Conservation (phyloP, 2,113 vertebrate genomes). For the Oostethus manadensis region DNA sequence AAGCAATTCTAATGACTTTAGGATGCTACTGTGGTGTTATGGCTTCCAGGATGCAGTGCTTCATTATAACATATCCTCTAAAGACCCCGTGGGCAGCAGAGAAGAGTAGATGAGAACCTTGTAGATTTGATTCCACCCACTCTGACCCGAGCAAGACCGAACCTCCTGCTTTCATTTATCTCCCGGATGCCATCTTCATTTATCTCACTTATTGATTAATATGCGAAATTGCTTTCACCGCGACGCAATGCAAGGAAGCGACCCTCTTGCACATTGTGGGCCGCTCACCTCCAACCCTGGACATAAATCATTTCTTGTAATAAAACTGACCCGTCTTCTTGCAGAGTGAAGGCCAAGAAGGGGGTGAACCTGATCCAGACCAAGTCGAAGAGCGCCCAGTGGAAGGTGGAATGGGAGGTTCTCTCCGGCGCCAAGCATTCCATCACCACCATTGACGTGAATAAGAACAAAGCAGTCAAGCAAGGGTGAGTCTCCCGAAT, state of each 20-base stretch:
- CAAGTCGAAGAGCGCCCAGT: slow-evolving; percentile 82
- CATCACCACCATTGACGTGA: slow-evolving; percentile 87
- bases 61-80: background rate
- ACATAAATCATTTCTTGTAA: slow-evolving; percentile 49
- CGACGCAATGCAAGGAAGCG: slow-evolving; percentile 30
- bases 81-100: background rate
- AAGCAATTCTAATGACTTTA: too few species aligned
- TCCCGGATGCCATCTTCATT: slow-evolving; percentile 37
- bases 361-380: slow-evolving; percentile 91
- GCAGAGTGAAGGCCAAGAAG: slow-evolving; percentile 97
- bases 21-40: background rate
- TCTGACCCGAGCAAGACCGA: slow-evolving; percentile 18
- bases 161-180: slow-evolving; percentile 33
- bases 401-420: slow-evolving; percentile 88
- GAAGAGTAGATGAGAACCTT: background rate
- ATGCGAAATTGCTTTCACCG: slow-evolving; percentile 54
- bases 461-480: slow-evolving; percentile 69
- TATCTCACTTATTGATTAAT: slow-evolving; percentile 57
- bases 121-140: slow-evolving; percentile 14
- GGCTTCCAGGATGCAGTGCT: background rate
- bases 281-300: slow-evolving; percentile 39
- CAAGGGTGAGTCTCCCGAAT: slow-evolving; percentile 70
- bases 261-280: slow-evolving; percentile 16
- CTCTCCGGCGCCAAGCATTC: slow-evolving; percentile 92
- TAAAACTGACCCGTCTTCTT: slow-evolving; percentile 37